Evolutionary conservation across 2,797 vertebrate species (phyloP), one percentile per base, ranked within the genome.

Genomic region (Paguma larvata): DNA sequence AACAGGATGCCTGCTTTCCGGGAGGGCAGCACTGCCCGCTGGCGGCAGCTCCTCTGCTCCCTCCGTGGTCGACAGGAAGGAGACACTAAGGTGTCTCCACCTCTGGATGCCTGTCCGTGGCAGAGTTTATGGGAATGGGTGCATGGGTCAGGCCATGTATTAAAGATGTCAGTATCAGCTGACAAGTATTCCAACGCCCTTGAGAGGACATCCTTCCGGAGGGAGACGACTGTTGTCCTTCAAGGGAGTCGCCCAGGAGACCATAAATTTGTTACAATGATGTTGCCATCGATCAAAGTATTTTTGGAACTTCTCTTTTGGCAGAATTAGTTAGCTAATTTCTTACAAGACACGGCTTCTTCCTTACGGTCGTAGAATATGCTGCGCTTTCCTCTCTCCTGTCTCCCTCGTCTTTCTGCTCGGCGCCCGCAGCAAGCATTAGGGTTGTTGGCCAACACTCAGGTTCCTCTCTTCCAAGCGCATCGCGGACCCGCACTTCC

Each of bases 401-500:
- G 11, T 27, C 10, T 7, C 56, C 13, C 14, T 32, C 13, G 0
- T 34, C 91, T 72, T 70, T 23, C 92, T 8, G 4, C 18, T 0
- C 9, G 12, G 85, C 53, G 21, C 14, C 68, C 2, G 7, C 0
- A 1, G 32, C n/a, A 70, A 67, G 46, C 56, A 5, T 16, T 3
- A 16, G 30, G 14, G 59, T 11, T 2, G 0, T 23, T 6, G 0
- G 34, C 23, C 56, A 44, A 11, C 2, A 51, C 1, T 6, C 34
- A 63, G 38, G 9, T 16, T 23, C 48, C 44, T 44, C 30, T 83
- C 16, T 41, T 41, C 82, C 7, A 1, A 53, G 25, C 5, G 34
- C 13, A 3, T 0, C 0, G 1, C 0, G 19, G n/a, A 32, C 21
- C 0, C 4, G 15, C 0, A 1, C 11, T 13, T 56, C 93, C 77